phyloP scores from a whole-genome alignment of 1,140 invertebrate genomes.

The Aphis craccivora region DNA sequence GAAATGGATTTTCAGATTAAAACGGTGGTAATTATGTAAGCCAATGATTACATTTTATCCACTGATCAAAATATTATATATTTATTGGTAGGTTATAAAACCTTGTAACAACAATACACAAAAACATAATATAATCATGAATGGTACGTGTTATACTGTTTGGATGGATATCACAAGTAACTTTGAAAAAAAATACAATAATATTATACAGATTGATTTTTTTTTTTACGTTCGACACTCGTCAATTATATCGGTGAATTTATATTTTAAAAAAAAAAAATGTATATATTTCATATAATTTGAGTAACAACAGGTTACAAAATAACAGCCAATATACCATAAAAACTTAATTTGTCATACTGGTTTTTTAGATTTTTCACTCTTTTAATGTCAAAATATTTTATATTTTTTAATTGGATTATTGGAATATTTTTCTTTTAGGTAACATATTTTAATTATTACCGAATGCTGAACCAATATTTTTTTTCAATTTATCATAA shows the following conservation, averaged over 20 bases:
- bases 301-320: not conserved
- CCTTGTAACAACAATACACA: not conserved
- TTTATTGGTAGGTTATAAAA: no score
- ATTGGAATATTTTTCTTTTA: not conserved
- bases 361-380: not conserved
- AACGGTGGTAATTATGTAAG: no score
- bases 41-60: no score
- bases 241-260: not conserved
- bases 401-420: not conserved
- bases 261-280: not conserved
- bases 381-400: not conserved
- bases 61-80: no score
- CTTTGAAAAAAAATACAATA: not conserved
- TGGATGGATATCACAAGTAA: not conserved
- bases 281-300: not conserved
- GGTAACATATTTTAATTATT: not conserved
- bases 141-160: not conserved
- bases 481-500: not conserved
- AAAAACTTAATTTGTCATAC: not conserved
- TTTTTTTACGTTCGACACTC: not conserved
- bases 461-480: not conserved
- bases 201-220: not conserved
- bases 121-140: no score
- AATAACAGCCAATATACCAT: no score
- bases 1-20: no score